Conservation (phyloP, 2,797 vertebrate species). For the Naso thynnoides region DNA sequence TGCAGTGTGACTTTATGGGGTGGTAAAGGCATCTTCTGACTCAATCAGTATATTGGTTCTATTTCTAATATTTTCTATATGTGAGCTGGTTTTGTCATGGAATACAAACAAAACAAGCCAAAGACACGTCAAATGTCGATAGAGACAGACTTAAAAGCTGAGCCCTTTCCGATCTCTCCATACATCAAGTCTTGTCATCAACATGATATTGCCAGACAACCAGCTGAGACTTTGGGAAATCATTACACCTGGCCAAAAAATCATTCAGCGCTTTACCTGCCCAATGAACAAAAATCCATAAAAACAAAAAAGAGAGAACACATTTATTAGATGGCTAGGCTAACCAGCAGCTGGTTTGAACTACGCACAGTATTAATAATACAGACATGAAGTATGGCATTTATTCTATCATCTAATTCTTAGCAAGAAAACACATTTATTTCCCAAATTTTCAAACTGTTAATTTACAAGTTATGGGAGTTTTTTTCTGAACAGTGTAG, state of each 20-base stretch:
- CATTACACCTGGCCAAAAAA: neutral
- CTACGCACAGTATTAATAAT: neutral
- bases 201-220: neutral
- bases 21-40: neutral
- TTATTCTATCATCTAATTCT: neutral
- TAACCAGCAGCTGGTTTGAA: neutral
- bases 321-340: no score
- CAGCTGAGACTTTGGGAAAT: neutral
- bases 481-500: neutral
- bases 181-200: neutral
- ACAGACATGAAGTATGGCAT: neutral
- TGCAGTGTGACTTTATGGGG: neutral
- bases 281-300: neutral
- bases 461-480: neutral
- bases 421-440: neutral
- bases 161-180: neutral
- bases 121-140: neutral
- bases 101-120: neutral
- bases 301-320: neutral
- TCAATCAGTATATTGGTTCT: neutral
- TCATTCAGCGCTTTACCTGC: neutral
- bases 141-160: neutral
- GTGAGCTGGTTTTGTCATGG: neutral
- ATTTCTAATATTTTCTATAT: neutral
- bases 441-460: neutral